These are phyloP conservation scores for Lasioglossum villosulum DNA, from an alignment of 2,888 invertebrate species.

Conservation along the genomic window DNA sequence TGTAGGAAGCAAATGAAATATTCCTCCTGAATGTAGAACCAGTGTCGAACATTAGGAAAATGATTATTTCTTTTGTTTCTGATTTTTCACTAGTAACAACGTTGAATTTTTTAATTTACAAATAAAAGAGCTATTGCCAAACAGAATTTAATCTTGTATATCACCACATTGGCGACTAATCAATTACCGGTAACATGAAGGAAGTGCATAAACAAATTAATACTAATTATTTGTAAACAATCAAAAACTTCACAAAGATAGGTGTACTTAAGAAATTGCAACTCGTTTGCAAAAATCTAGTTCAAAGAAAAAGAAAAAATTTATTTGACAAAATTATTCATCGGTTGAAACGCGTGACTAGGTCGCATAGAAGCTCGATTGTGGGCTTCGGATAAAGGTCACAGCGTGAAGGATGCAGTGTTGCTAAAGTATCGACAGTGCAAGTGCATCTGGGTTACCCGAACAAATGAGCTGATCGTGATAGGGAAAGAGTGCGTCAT, in stretches of 20 bases:
- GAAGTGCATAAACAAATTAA: too few relatives aligned
- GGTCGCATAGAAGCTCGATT: neutral
- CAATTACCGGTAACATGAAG: too few relatives aligned
- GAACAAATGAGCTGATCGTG: conserved; percentile 64
- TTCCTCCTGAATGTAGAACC: too few relatives aligned
- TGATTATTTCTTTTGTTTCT: too few relatives aligned
- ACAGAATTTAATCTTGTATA: too few relatives aligned
- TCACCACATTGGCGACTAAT: too few relatives aligned
- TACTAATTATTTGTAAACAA: neutral
- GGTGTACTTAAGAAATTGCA: too few relatives aligned
- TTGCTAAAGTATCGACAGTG: conserved; percentile 23
- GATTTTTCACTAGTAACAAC: too few relatives aligned
- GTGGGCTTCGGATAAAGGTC: neutral
- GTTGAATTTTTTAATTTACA: too few relatives aligned
- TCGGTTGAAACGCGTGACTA: neutral
- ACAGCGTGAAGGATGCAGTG: neutral
- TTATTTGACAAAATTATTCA: neutral
- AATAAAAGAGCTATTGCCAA: too few relatives aligned
- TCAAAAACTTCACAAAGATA: neutral
- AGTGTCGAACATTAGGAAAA: too few relatives aligned
- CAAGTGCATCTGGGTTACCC: neutral
- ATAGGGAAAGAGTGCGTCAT: conserved; percentile 66
- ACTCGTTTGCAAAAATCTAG: neutral
- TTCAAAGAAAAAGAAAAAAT: neutral
- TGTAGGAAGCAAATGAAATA: too few relatives aligned